Evolutionary conservation across 2,797 vertebrate species (phyloP).

Genomic region (Sardinella longiceps): DNA sequence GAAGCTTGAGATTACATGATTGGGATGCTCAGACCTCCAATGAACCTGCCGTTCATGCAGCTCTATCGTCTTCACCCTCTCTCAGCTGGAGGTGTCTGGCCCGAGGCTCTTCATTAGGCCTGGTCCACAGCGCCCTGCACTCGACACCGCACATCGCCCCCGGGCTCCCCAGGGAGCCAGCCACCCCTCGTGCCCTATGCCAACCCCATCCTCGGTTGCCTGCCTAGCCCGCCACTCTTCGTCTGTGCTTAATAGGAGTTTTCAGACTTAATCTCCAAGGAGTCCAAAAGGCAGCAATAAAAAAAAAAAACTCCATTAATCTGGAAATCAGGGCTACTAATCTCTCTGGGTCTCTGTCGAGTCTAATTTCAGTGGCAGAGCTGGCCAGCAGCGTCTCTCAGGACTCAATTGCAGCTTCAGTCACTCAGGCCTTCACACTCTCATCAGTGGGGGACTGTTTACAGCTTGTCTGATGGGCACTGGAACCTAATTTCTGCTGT

Average conservation of each 20-base stretch:
- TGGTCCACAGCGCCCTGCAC: neutral
- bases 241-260: conserved; percentile 20
- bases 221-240: neutral
- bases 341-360: conserved; percentile 19
- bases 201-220: neutral
- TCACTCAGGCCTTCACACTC: conserved; percentile 2
- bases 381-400: neutral
- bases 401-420: neutral
- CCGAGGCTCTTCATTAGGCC: neutral
- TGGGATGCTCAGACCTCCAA: neutral
- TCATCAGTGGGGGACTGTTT: neutral
- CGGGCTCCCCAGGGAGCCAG: no score
- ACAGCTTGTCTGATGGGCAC: neutral
- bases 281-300: conserved; percentile 31
- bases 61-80: neutral
- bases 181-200: no score
- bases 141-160: neutral
- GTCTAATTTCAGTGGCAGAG: neutral
- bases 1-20: neutral
- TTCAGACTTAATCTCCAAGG: neutral
- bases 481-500: neutral
- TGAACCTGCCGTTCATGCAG: neutral
- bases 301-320: conserved; percentile 28
- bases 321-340: conserved; percentile 34
- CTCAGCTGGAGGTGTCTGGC: neutral